Base-by-base conservation (phyloP, 1,140 invertebrate genomes). In the Ephestia elutella region DNA sequence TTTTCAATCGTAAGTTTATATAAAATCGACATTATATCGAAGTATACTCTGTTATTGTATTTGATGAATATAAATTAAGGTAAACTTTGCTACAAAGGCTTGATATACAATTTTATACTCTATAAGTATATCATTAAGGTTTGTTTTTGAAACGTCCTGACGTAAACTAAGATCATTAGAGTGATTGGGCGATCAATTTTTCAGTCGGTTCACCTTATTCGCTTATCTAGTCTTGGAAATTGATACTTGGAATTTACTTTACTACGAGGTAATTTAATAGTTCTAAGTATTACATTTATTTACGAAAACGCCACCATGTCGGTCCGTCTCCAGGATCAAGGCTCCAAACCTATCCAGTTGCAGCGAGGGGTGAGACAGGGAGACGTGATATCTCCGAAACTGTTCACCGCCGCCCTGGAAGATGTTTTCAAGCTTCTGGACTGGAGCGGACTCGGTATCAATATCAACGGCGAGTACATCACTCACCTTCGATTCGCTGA, bases 1-100 rank as follows among this genome's bases (percentile, higher is more conserved):
- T 35, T 55, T 55, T 51, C 8, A 51, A 51, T 11, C 4, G 49
- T n/a, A 9, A 30, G 8, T 54, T 21, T 21, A 3, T 25, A 48
- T 48, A 7, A 25, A 53, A 53, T 56, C 35, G 4, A 48, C 38
- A 49, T 21, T 25, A 57, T 18, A 57, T 49, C 54, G 64, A 62
- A 70, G 57, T 55, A 57, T 70, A 70, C 57, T 68, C 62, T 65
- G 62, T 67, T 73, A 68, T 67, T 70, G 68, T 73, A 64, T 72
- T 65, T 70, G 63, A 73, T 73, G 67, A 71, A 71, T 71, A 66
- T 71, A 71, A 71, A 71, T 71, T 63, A 70, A 67, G 65, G 65
- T 69, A 68, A 71, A 71, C 63, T 62, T 71, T 71, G 59, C 62
- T 67, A 60, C 65, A 60, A 59, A 9, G 3, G 32, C 13, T 3